These are phyloP conservation scores for Australoheros scitulus DNA, from an alignment of 2,113 vertebrate species.

Conservation along the genomic window DNA sequence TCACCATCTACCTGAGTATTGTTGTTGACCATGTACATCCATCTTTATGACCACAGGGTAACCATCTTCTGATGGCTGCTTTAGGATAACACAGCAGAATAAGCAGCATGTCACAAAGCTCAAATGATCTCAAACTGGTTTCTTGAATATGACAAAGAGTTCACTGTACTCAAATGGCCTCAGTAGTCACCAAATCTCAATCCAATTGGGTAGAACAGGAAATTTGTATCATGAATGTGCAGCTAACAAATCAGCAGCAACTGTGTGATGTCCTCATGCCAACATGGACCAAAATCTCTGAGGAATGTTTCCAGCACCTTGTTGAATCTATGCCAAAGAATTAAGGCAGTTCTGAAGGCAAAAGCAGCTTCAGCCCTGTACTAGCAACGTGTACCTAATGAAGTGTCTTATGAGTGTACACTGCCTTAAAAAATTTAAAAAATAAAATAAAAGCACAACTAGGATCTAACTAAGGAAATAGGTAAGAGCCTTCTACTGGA, in stretches of 20 bases:
- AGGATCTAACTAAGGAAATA: too few relatives aligned
- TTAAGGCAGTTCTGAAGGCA: neutral
- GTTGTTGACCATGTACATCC: too few relatives aligned
- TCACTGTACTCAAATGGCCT: neutral
- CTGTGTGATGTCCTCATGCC: neutral
- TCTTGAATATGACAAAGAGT: neutral
- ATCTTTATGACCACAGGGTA: too few relatives aligned
- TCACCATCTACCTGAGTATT: too few relatives aligned
- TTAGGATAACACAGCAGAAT: neutral
- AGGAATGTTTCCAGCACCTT: neutral
- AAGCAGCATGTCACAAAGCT: neutral
- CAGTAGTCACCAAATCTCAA: neutral
- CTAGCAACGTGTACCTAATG: too few relatives aligned
- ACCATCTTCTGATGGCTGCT: too few relatives aligned
- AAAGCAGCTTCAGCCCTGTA: neutral
- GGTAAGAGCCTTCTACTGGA: too few relatives aligned
- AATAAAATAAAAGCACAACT: too few relatives aligned
- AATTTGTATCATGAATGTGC: neutral
- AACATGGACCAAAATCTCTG: neutral
- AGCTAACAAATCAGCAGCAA: neutral
- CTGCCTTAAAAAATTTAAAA: too few relatives aligned
- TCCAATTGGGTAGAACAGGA: neutral
- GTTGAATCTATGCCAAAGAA: neutral
- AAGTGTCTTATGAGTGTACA: too few relatives aligned
- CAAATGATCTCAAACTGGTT: neutral